Evolutionary conservation across 1,140 invertebrate genomes (phyloP), one percentile per base, ranked within the genome.

Genomic region (Steinernema feltiae): DNA sequence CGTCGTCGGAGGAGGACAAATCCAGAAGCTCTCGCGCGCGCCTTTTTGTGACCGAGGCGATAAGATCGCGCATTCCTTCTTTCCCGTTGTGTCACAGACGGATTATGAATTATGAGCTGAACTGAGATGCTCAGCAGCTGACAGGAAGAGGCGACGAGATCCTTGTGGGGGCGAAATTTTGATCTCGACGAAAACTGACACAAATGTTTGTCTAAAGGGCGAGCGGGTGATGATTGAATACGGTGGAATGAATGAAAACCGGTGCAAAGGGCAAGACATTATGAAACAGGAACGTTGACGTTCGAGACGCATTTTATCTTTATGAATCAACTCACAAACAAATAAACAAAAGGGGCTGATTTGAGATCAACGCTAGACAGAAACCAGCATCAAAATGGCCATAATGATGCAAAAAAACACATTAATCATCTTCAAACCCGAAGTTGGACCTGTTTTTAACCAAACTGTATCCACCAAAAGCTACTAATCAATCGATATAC

Each of bases 101-200:
- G 53, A 63, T 63, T 63, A 63, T 63, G 53, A 63, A 63, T 63
- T 63, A 63, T 63, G 53, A 63, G 7, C 24, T 3, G 7, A 63
- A 15, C 53, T n/a, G n/a, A n/a, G 35, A 7, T 63, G 15, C 53
- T 63, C 15, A 15, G 7, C 53, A 21, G 53, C 53, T 41, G 35
- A n/a, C 35, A 41, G 35, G 7, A 27, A 63, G n/a, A n/a, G n/a
- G n/a, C 7, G 35, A 41, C 35, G 35, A 41, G 35, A 7, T 27
- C 53, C 24, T 63, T 63, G 53, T 63, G 53, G 53, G 53, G 53
- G 53, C 15, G 15, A 27, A 17, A 7, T 21, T 3, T 15, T 15
- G 24, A 15, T 27, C 53, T 18, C 35, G 35, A 41, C 35, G 18
- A 63, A 63, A 63, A 21, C 53, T 15, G 24, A 63, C 7, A 63